Base-by-base conservation (phyloP, 1,140 invertebrate genomes). In the Coelopa frigida region DNA sequence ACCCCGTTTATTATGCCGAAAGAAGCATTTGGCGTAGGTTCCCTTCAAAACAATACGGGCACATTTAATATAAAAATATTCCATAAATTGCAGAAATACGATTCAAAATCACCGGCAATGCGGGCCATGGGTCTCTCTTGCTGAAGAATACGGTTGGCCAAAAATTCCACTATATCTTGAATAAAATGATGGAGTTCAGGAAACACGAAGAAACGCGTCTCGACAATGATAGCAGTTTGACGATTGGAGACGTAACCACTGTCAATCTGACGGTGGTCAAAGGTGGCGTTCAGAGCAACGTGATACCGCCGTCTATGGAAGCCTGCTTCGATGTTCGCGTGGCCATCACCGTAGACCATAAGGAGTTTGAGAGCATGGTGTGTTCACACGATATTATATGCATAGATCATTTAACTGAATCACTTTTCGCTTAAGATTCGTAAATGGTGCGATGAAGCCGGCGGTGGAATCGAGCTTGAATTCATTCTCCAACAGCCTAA, bases 41-140 rank as follows among this genome's bases (percentile, higher is more conserved):
- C 8, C 6, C 11, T 8, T 10, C 10, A 27, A 11, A 87, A 24
- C 75, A 83, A 48, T 46, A n/a, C n/a, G n/a, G n/a, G n/a, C n/a
- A 5, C 29, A 52, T 45, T 36, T 22, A 24, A 45, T 15, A 10
- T 14, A 1, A 44, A 26, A 10, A 14, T 3, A 42, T 18, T 11
- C 36, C 24, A 37, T 22, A 2, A 12, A 65, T 42, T 40, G 46
- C 15, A 48, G 46, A 48, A 41, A 42, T 48, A 2, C 32, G 42
- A 10, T 50, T 50, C 33, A 46, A 46, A 36, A 42, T 50, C 22
- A 46, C 75, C 24, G 89, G 89, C 14, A 78, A 80, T 36, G 80
- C 89, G 14, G 91, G 91, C 1, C 91, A 95, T 72, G 91, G 87
- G 1, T 93, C 87, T 0, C 72, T 87, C n/a, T 74, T 91, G n/a